phyloP scores from a whole-genome alignment of 2,797 vertebrate species.

The Percopsis omiscomaycus region DNA sequence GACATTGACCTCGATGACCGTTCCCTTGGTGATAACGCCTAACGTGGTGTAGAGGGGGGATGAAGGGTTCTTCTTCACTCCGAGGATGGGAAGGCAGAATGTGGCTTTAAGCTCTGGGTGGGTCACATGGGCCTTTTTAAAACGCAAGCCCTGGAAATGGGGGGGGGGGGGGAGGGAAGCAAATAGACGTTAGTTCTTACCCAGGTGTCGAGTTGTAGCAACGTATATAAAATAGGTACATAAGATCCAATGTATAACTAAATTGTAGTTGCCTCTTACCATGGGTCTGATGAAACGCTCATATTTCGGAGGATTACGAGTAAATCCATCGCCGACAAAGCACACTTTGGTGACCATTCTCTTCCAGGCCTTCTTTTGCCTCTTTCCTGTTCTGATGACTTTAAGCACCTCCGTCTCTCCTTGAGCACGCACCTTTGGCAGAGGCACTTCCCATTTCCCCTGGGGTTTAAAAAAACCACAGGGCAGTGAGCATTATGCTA shows the following conservation, averaged over 20 bases:
- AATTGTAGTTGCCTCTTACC: slow-evolving; percentile 73
- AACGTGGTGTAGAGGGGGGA: slow-evolving; percentile 94
- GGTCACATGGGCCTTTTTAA: slow-evolving; percentile 98
- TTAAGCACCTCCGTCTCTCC: slow-evolving; percentile 98
- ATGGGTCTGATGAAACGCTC: slow-evolving; percentile 98
- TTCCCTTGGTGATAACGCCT: slow-evolving; percentile 98
- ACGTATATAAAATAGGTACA: not conserved
- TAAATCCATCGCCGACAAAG: slow-evolving; percentile 97
- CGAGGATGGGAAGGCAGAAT: slow-evolving; percentile 95
- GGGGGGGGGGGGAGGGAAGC: not conserved
- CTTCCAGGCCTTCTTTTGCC: slow-evolving; percentile 98
- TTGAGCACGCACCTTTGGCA: slow-evolving; percentile 96
- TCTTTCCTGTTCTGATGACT: slow-evolving; percentile 94
- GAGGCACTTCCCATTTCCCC: slow-evolving; percentile 99
- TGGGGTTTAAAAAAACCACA: slow-evolving; percentile 37
- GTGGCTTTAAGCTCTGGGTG: slow-evolving; percentile 98
- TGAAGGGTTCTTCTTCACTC: slow-evolving; percentile 98
- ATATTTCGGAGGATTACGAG: slow-evolving; percentile 95
- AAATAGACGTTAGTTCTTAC: not conserved
- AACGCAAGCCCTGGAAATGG: slow-evolving; percentile 86
- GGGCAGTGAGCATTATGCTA: too few species aligned
- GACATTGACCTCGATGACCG: slow-evolving; percentile 93
- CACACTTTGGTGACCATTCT: slow-evolving; percentile 99
- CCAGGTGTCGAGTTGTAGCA: not conserved
- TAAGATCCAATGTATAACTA: not conserved